Evolutionary conservation across 2,888 invertebrate genomes (phyloP).

Genomic region (Hemithea aestivaria): DNA sequence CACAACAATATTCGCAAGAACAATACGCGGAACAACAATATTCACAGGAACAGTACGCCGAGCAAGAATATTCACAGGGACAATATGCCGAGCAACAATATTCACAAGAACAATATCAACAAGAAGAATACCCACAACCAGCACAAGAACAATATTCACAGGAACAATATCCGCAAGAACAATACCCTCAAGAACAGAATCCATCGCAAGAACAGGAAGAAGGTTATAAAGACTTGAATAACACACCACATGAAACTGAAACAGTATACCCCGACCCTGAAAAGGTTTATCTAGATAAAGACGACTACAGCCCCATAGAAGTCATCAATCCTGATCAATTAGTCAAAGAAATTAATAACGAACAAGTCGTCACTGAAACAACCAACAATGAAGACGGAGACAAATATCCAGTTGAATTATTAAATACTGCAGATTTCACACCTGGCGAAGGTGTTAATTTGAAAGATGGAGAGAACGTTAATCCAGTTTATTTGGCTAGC

Average conservation of each 20-base stretch:
- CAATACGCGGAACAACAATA: too few relatives aligned
- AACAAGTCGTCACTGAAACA: conserved; percentile 10
- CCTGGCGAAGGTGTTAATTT: conserved; percentile 26
- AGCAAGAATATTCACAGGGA: too few relatives aligned
- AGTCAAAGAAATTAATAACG: conserved; percentile 21
- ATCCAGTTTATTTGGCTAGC: conserved; percentile 24
- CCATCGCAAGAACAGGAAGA: too few relatives aligned
- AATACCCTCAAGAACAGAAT: too few relatives aligned
- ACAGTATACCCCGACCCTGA: conserved; percentile 13
- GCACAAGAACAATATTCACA: too few relatives aligned
- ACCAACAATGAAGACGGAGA: conserved; percentile 16
- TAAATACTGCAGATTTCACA: conserved; percentile 32
- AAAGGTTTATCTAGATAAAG: conserved; percentile 24
- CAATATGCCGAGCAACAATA: too few relatives aligned
- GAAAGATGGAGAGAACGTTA: conserved; percentile 29
- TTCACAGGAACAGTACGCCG: too few relatives aligned
- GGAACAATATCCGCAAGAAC: too few relatives aligned
- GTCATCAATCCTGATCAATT: conserved; percentile 23
- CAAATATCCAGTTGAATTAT: conserved; percentile 32
- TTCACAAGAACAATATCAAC: too few relatives aligned
- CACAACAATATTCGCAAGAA: too few relatives aligned
- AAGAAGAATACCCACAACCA: too few relatives aligned
- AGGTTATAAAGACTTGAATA: too few relatives aligned
- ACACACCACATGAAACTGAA: conserved; percentile 14
- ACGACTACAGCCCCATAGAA: conserved; percentile 23